Evolutionary conservation across 1,140 invertebrate genomes (phyloP).

Genomic region (Riptortus pedestris): DNA sequence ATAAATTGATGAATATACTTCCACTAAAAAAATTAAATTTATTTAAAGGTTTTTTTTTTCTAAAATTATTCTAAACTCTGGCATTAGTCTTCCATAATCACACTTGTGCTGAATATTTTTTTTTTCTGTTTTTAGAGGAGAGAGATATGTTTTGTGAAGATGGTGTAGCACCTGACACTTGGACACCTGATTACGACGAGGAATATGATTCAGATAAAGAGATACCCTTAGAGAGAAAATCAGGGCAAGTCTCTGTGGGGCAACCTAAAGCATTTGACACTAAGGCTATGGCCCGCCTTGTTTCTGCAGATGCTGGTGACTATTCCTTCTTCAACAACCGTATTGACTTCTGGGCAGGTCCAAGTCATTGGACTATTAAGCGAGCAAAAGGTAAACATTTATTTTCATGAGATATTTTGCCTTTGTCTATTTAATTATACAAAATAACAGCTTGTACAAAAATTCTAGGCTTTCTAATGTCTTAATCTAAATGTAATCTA

Average conservation of each 20-base stretch:
- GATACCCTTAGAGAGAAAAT: background rate
- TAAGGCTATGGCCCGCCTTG: background rate
- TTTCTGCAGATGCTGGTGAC: constrained; percentile 42
- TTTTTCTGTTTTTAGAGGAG: constrained; percentile 1
- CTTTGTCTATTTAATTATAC: too few relatives aligned
- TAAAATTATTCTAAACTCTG: background rate
- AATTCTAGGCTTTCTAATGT: too few relatives aligned
- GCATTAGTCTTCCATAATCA: background rate
- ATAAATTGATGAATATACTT: too few relatives aligned
- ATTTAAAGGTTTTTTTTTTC: too few relatives aligned
- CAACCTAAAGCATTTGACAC: background rate
- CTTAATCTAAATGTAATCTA: too few relatives aligned
- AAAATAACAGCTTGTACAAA: too few relatives aligned
- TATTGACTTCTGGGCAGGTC: constrained; percentile 60
- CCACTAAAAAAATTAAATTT: too few relatives aligned
- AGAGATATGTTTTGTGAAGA: constrained; percentile 31
- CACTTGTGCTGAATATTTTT: background rate
- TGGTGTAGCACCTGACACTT: constrained; percentile 30
- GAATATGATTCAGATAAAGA: constrained; percentile 8
- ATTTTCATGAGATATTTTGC: too few relatives aligned
- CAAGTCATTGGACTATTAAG: constrained; percentile 60
- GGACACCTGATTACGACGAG: constrained; percentile 22
- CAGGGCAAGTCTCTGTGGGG: background rate
- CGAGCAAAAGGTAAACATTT: constrained; percentile 8
- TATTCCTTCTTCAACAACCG: constrained; percentile 56